These are phyloP conservation scores for Cryptotermes secundus DNA, from an alignment of 1,140 invertebrate species.

Conservation along the genomic window DNA sequence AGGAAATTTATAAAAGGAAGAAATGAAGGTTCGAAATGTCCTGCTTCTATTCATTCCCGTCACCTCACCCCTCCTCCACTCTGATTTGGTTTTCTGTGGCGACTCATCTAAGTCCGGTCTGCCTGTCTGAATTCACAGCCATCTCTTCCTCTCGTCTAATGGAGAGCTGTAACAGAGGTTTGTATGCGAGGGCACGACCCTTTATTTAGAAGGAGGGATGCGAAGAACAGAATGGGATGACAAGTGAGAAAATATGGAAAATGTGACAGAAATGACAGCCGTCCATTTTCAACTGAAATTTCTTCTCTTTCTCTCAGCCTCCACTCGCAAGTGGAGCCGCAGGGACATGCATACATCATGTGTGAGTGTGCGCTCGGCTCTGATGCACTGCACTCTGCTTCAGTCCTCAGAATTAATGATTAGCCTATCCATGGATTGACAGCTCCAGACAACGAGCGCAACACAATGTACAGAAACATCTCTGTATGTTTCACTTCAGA, in stretches of 20 bases:
- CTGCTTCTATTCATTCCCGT: background rate
- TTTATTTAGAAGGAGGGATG: constrained; percentile 8
- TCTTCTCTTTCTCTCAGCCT: background rate
- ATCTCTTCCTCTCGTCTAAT: background rate
- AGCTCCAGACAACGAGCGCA: background rate
- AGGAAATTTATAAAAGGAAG: constrained; percentile 1
- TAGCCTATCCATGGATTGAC: background rate
- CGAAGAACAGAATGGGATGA: constrained; percentile 1
- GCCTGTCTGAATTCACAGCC: background rate
- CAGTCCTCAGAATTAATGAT: background rate
- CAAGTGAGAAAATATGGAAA: constrained; percentile 19
- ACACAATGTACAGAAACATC: too few species aligned
- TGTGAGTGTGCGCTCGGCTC: background rate
- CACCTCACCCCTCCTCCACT: background rate
- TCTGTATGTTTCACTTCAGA: too few species aligned
- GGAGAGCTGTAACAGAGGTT: background rate
- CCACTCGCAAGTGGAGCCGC: background rate
- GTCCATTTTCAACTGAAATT: constrained; percentile 17
- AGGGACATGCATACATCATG: background rate
- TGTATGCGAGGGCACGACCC: constrained; percentile 12
- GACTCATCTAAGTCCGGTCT: background rate
- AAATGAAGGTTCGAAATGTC: constrained; percentile 7
- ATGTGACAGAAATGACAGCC: background rate
- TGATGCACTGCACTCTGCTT: background rate
- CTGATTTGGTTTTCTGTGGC: constrained; percentile 2